phyloP scores from a whole-genome alignment of 2,888 invertebrate species.

The Meganola albula region DNA sequence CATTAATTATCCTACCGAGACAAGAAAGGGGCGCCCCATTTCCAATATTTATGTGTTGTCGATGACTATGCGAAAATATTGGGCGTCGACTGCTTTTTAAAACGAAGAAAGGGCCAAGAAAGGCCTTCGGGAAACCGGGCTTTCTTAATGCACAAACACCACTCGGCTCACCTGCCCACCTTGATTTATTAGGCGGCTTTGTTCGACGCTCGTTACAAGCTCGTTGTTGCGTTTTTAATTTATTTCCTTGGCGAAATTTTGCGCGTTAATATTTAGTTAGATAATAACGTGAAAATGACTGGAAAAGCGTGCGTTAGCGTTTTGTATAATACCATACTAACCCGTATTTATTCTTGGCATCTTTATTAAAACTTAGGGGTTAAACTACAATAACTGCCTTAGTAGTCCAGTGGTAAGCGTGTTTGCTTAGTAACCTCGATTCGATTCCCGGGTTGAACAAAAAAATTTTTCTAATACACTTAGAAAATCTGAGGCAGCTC shows the following conservation, averaged over 20 bases:
- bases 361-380: too few species aligned
- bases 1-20: slow-evolving; percentile 75
- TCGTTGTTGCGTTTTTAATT: slow-evolving; percentile 78
- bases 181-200: slow-evolving; percentile 75
- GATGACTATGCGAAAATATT: slow-evolving; percentile 76
- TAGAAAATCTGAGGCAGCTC: too few species aligned
- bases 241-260: slow-evolving; percentile 69
- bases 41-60: slow-evolving; percentile 79
- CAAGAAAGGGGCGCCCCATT: slow-evolving; percentile 76
- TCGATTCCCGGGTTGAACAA: too few species aligned
- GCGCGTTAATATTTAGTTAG: slow-evolving; percentile 69
- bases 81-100: slow-evolving; percentile 77
- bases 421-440: too few species aligned
- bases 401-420: too few species aligned
- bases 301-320: slow-evolving; percentile 36
- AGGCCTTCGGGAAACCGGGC: slow-evolving; percentile 69
- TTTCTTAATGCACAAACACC: slow-evolving; percentile 77
- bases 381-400: too few species aligned
- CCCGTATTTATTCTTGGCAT: too few species aligned
- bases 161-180: slow-evolving; percentile 68
- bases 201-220: slow-evolving; percentile 73
- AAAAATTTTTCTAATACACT: too few species aligned
- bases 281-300: slow-evolving; percentile 44
- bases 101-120: slow-evolving; percentile 75
- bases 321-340: too few species aligned